These are phyloP conservation scores for Cryptomyrus ogoouensis DNA, from an alignment of 2,113 vertebrate genomes.

Conservation along the genomic window DNA sequence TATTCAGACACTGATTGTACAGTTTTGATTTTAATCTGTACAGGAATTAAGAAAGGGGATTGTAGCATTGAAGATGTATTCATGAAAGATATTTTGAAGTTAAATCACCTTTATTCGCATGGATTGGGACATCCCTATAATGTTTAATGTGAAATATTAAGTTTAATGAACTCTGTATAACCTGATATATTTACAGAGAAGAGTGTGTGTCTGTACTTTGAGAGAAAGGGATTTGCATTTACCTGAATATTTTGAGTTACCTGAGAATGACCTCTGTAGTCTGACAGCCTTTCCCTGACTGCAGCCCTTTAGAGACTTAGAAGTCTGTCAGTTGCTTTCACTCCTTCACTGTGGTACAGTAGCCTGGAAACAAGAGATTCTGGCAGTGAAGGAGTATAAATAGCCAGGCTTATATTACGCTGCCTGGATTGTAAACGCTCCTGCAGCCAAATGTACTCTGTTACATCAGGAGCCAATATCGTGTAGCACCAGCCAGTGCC, in stretches of 20 bases:
- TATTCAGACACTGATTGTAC: background rate
- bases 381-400: conserved; percentile 11
- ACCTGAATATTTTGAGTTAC: background rate
- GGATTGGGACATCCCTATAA: background rate
- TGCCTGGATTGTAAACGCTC: background rate
- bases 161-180: background rate
- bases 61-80: background rate
- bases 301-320: background rate
- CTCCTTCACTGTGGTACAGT: background rate
- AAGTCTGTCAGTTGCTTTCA: background rate
- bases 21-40: background rate
- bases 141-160: background rate
- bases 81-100: background rate
- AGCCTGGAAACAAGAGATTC: background rate
- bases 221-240: background rate
- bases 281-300: background rate
- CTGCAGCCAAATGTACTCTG: background rate
- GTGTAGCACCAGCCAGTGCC: background rate
- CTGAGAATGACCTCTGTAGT: background rate
- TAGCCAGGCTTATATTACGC: conserved; percentile 13
- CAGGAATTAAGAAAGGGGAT: background rate
- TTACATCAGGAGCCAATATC: background rate
- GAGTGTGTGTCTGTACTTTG: background rate
- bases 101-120: background rate
- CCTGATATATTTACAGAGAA: background rate